These are phyloP conservation scores for Lordiphosa andalusiaca DNA, from an alignment of 2,888 invertebrate species.

Conservation along the genomic window DNA sequence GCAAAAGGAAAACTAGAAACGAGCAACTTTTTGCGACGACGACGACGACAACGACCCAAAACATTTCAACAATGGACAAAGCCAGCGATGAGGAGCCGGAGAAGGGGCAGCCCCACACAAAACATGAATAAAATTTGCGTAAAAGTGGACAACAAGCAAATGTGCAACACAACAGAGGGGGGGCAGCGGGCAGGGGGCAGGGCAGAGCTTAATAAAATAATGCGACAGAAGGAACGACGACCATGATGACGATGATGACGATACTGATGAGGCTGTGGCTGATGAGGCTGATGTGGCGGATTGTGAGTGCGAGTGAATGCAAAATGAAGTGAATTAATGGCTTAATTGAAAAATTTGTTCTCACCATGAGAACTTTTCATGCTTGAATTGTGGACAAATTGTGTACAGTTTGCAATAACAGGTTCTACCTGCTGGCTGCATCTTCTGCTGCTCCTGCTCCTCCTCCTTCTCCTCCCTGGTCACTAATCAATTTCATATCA, in stretches of 20 bases:
- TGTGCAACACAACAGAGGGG: conserved; percentile 32
- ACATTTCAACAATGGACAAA: conserved; percentile 6
- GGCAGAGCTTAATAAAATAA: conserved; percentile 76
- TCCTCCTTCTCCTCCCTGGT: conserved; percentile 9
- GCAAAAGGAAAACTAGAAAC: conserved; percentile 7
- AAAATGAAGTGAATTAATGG: conserved; percentile 75
- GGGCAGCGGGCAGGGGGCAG: conserved; percentile 11
- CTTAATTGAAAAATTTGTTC: conserved; percentile 80
- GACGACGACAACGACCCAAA: conserved; percentile 4
- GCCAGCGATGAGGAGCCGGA: conserved; percentile 3
- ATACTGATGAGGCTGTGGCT: conserved; percentile 28
- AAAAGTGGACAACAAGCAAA: conserved; percentile 64
- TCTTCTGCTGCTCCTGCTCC: not conserved
- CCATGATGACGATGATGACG: conserved; percentile 18
- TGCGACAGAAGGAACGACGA: conserved; percentile 75
- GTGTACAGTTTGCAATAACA: conserved; percentile 7
- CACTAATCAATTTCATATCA: conserved; percentile 80
- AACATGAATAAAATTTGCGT: conserved; percentile 73
- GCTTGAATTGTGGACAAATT: conserved; percentile 18
- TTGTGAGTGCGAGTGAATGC: conserved; percentile 26
- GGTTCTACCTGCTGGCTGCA: conserved; percentile 10
- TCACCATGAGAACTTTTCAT: conserved; percentile 64
- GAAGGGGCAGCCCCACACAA: conserved; percentile 31
- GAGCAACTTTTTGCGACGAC: conserved; percentile 7
- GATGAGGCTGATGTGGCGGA: conserved; percentile 36